These are phyloP conservation scores for Andrena bucephala DNA, from an alignment of 2,888 invertebrate species.

Conservation along the genomic window DNA sequence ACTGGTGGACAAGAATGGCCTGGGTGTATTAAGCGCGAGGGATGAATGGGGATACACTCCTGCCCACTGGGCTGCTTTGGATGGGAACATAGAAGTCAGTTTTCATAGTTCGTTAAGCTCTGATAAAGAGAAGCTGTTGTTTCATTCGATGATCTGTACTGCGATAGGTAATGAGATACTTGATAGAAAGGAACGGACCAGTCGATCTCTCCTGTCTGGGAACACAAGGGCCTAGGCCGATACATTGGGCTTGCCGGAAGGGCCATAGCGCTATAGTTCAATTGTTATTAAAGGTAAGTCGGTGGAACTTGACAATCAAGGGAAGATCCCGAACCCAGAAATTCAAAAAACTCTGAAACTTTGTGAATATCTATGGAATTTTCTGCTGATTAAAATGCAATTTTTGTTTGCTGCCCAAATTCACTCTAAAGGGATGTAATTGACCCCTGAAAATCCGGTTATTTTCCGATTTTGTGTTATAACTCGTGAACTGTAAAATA, in stretches of 20 bases:
- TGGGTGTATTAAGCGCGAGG: slow-evolving; percentile 90
- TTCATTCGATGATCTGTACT: neutral
- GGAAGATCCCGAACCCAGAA: no score
- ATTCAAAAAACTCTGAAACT: no score
- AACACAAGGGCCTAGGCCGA: slow-evolving; percentile 95
- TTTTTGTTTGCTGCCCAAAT: no score
- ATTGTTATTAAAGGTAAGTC: slow-evolving; percentile 86
- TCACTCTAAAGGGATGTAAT: no score
- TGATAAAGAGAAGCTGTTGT: neutral
- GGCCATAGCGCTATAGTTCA: slow-evolving; percentile 96
- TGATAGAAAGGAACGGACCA: slow-evolving; percentile 93
- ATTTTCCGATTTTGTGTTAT: no score
- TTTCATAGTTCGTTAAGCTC: neutral
- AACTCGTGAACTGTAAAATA: no score
- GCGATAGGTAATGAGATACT: slow-evolving; percentile 90
- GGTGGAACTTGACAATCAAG: no score
- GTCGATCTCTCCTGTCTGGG: slow-evolving; percentile 95
- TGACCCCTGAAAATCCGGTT: no score
- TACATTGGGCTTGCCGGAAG: slow-evolving; percentile 97
- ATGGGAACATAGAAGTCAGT: slow-evolving; percentile 92
- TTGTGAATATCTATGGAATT: no score
- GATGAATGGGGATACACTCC: slow-evolving; percentile 97
- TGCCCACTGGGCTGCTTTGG: slow-evolving; percentile 96
- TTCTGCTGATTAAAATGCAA: no score
- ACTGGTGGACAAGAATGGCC: slow-evolving; percentile 92